Evolutionary conservation across 2,888 invertebrate genomes (phyloP).

Genomic region (Protodeltote pygarga): DNA sequence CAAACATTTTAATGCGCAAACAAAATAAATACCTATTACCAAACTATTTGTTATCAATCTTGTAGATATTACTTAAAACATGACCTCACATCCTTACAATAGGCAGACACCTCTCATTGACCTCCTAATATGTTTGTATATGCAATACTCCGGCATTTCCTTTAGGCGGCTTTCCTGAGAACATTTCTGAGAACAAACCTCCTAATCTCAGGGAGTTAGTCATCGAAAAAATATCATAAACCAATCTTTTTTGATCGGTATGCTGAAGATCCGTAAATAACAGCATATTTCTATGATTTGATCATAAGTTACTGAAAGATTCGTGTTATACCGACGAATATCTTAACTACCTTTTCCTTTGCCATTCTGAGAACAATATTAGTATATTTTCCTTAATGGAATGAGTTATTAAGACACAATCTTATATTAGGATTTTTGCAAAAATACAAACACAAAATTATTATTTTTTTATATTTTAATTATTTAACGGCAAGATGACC

Average conservation of each 20-base stretch:
- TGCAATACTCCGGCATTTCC: slow-evolving; percentile 67
- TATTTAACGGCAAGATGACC: too few species aligned
- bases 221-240: slow-evolving; percentile 67
- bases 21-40: slow-evolving; percentile 1
- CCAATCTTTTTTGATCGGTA: slow-evolving; percentile 51
- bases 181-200: slow-evolving; percentile 65
- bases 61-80: slow-evolving; percentile 12
- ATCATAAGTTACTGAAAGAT: slow-evolving; percentile 25
- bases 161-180: slow-evolving; percentile 59
- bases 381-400: slow-evolving; percentile 35
- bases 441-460: too few species aligned
- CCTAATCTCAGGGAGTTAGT: slow-evolving; percentile 66
- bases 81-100: slow-evolving; percentile 33
- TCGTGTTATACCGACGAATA: slow-evolving; percentile 9
- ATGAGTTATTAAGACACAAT: slow-evolving; percentile 1
- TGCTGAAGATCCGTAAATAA: slow-evolving; percentile 38
- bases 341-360: slow-evolving; percentile 28
- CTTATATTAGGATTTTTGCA: too few species aligned
- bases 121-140: slow-evolving; percentile 37
- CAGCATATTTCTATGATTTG: slow-evolving; percentile 28
- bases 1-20: slow-evolving; percentile 6
- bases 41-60: slow-evolving; percentile 11
- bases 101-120: slow-evolving; percentile 29
- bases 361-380: slow-evolving; percentile 39
- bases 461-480: too few species aligned